Evolutionary conservation across 2,113 vertebrate species (phyloP), one percentile per base, ranked within the genome.

Genomic region (Cricetomys ansorgei): DNA sequence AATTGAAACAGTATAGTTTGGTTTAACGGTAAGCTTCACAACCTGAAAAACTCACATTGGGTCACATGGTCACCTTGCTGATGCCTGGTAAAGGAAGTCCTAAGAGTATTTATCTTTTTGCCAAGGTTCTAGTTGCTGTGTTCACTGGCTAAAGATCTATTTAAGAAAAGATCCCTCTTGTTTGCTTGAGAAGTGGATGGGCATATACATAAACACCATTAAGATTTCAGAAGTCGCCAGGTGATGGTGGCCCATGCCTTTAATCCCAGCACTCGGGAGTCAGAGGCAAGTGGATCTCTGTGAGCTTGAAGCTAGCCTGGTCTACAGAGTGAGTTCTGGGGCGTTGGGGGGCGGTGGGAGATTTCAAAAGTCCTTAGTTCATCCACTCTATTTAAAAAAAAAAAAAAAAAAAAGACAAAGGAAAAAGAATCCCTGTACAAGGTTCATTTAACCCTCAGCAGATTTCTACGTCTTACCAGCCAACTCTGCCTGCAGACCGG

Each of bases 131-230:
- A 75, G 76, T 31, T 84, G 21, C 50, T 83, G 31, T 75, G 25
- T 6, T 80, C 50, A 85, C 0, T 70, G 37, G n/a, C 81, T 77
- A 88, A 57, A 37, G 4, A 53, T 50, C 59, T 75, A 12, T 53
- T 96, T 72, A 83, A 80, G 73, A 73, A 72, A 92, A 91, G 21
- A 89, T n/a, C 3, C 11, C n/a, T 43, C n/a, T n/a, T 93, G 13
- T 34, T 81, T 72, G 13, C 31, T 92, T n/a, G 48, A 88, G 69
- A 40, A 53, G 40, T 72, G 9, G 84, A 15, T 3, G 21, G 77
- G 21, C 17, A 72, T 17, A 25, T 45, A 48, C 11, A 43, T 1
- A 87, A 67, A 57, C 15, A 64, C 27, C 13, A 45, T 31, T 55
- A 53, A 64, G 50, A 88, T 40, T 94, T 50, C 29, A 90, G 67